These are phyloP conservation scores for Hippolais icterina DNA, from an alignment of 2,113 vertebrate genomes.

Conservation along the genomic window DNA sequence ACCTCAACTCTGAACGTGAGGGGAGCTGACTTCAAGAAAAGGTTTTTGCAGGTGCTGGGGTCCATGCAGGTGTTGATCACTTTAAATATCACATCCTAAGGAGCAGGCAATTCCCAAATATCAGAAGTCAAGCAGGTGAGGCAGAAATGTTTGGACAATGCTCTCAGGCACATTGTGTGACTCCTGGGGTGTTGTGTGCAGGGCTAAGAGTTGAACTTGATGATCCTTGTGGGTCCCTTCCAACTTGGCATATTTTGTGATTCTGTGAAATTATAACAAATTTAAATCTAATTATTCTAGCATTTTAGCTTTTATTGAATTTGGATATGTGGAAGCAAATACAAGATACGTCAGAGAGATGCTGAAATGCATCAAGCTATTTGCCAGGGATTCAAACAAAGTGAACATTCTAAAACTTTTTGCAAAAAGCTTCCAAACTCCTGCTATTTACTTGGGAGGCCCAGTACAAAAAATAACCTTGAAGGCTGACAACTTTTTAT, in stretches of 20 bases:
- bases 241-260: not conserved
- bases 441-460: not conserved
- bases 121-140: accelerated
- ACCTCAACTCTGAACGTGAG: accelerated
- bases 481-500: not conserved
- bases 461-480: not conserved
- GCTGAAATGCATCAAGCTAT: not conserved
- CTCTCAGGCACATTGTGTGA: not conserved
- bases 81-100: not conserved
- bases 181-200: not conserved
- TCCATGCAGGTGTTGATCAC: too few relatives aligned
- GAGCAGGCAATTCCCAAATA: not conserved
- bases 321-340: not conserved
- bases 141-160: not conserved
- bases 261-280: not conserved
- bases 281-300: not conserved
- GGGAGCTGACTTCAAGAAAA: not conserved
- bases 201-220: not conserved
- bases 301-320: not conserved
- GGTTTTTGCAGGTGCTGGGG: not conserved
- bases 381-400: not conserved
- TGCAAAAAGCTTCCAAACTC: not conserved
- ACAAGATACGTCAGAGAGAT: not conserved
- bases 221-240: not conserved
- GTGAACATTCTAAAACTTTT: not conserved